Evolutionary conservation across 2,797 vertebrate species (phyloP).

Genomic region (Synanceia verrucosa): DNA sequence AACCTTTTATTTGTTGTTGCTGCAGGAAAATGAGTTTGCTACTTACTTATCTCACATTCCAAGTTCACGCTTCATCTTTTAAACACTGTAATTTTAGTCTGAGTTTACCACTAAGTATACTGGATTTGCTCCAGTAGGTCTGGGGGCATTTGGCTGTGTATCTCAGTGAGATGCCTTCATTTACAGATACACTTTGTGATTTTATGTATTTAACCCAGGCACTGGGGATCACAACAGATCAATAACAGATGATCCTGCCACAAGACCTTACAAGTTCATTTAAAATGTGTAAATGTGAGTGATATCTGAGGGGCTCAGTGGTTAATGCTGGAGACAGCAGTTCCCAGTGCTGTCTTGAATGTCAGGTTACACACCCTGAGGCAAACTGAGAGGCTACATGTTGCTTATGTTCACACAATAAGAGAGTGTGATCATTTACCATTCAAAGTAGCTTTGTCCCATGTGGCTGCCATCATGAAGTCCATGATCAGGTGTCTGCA

Average conservation of each 20-base stretch:
- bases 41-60: background rate
- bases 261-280: background rate
- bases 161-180: background rate
- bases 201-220: background rate
- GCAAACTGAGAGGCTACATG: background rate
- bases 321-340: background rate
- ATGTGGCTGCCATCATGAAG: slow-evolving; percentile 67
- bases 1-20: background rate
- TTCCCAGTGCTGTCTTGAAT: background rate
- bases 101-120: background rate
- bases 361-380: background rate
- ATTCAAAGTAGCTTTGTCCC: slow-evolving; percentile 79
- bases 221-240: background rate
- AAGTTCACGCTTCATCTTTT: background rate
- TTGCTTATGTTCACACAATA: background rate
- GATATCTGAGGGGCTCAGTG: background rate
- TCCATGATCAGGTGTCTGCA: slow-evolving; percentile 73
- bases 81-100: background rate
- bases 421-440: slow-evolving; percentile 68
- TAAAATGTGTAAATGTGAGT: background rate
- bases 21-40: background rate
- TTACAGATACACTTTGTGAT: background rate
- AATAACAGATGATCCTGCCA: background rate
- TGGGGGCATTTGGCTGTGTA: slow-evolving; percentile 7
- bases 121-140: background rate